phyloP scores from a whole-genome alignment of 2,113 vertebrate species.

The Sphyrna mokarran region DNA sequence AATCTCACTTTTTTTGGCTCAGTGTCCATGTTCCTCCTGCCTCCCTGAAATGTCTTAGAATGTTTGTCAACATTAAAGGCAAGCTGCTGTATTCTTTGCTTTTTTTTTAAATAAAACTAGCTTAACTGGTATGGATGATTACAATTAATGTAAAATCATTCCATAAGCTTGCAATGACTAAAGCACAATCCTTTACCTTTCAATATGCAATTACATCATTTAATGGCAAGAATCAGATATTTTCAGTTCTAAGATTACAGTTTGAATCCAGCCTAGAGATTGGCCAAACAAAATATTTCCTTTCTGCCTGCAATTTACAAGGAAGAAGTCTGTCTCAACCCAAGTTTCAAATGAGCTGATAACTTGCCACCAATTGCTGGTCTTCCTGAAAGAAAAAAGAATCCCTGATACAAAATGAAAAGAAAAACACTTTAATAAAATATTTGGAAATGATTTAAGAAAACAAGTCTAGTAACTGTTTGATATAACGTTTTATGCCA shows the following conservation, averaged over 20 bases:
- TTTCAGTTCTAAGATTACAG: not conserved
- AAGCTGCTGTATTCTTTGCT: not conserved
- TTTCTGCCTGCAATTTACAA: not conserved
- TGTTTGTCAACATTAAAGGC: not conserved
- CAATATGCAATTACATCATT: not conserved
- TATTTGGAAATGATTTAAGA: not conserved
- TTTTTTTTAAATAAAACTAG: not conserved
- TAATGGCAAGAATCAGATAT: not conserved
- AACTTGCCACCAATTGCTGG: not conserved
- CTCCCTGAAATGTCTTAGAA: not conserved
- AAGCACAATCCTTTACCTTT: not conserved
- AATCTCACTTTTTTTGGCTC: not conserved
- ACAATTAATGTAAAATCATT: not conserved
- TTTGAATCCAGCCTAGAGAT: not conserved
- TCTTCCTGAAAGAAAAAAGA: not conserved
- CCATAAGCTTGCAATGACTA: not conserved
- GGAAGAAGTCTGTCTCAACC: not conserved
- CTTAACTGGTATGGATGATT: not conserved
- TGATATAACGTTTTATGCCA: not conserved
- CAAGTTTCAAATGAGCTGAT: not conserved
- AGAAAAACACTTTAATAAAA: not conserved
- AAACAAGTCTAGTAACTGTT: not conserved
- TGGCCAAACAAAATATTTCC: not conserved
- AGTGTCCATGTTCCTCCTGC: not conserved
- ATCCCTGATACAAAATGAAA: not conserved